Evolutionary conservation across 2,888 invertebrate genomes (phyloP).

Genomic region (Eupithecia abbreviata): DNA sequence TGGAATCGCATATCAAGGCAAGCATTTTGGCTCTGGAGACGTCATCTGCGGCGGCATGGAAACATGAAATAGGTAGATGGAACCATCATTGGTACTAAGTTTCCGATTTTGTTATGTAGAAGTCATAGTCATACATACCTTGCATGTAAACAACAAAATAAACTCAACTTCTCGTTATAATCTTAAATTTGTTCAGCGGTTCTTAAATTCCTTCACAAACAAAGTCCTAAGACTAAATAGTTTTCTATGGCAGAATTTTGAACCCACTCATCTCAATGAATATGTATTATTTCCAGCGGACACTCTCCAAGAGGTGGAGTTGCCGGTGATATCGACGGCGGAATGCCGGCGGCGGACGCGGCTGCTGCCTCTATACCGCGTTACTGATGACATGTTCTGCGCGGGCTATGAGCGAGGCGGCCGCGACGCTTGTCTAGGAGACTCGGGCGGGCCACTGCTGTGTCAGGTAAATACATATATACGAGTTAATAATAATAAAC

Average conservation of each 20-base stretch:
- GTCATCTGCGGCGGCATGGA: no score
- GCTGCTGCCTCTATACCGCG: slow-evolving; percentile 88
- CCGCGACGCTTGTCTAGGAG: slow-evolving; percentile 91
- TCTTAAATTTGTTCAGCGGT: no score
- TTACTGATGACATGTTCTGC: slow-evolving; percentile 93
- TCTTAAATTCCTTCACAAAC: not conserved
- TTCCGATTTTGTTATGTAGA: not conserved
- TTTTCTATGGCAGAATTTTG: not conserved
- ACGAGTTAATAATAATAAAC: no score
- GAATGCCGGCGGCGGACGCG: slow-evolving; percentile 90
- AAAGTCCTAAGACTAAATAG: not conserved
- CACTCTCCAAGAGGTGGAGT: slow-evolving; percentile 91
- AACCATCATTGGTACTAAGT: no score
- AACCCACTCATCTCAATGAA: not conserved
- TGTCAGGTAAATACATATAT: slow-evolving; percentile 83
- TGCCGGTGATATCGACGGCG: slow-evolving; percentile 90
- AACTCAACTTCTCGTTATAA: no score
- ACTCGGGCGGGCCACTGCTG: slow-evolving; percentile 91
- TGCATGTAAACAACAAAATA: no score
- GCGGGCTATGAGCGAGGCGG: slow-evolving; percentile 92
- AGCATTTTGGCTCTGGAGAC: not conserved
- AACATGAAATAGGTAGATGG: no score
- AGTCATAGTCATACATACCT: no score
- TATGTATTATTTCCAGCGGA: slow-evolving; percentile 84
- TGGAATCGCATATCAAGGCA: not conserved